Conservation (phyloP, 2,113 vertebrate species). For the Syrmaticus mikado region DNA sequence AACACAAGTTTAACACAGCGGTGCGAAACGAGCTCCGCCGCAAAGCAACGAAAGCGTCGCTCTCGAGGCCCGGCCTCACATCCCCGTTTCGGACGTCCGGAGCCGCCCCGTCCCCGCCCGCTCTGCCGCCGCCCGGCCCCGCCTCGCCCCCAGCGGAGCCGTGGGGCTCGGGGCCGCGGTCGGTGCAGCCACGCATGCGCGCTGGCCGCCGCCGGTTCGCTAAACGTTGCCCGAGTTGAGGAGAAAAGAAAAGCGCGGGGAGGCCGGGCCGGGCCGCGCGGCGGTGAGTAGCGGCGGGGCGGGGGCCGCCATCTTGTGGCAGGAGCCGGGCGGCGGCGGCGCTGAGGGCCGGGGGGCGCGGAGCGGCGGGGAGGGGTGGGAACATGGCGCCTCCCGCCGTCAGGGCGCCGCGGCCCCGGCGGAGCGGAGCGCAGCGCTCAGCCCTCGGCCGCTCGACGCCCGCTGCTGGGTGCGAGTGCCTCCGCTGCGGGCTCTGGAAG, state of each 20-base stretch:
- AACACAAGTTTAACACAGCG: background rate
- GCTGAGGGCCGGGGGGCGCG: no score
- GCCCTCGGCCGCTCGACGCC: background rate
- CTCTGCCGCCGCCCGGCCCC: background rate
- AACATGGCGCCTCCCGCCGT: no score
- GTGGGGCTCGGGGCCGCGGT: background rate
- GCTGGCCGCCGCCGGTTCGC: background rate
- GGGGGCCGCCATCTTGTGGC: no score
- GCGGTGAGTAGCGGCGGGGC: background rate
- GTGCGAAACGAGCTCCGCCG: background rate
- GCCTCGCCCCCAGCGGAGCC: background rate
- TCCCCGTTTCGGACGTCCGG: background rate
- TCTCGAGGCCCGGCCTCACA: no score
- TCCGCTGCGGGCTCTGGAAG: no score
- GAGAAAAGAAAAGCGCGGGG: background rate
- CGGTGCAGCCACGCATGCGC: background rate
- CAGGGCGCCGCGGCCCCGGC: no score
- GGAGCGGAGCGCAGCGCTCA: no score
- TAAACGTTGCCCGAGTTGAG: background rate
- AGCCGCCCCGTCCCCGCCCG: background rate
- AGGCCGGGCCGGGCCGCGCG: background rate
- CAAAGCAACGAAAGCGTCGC: background rate
- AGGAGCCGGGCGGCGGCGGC: no score
- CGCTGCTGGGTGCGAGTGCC: no score
- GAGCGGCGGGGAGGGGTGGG: no score